phyloP scores from a whole-genome alignment of 2,888 invertebrate genomes.

The Tetragonisca angustula region DNA sequence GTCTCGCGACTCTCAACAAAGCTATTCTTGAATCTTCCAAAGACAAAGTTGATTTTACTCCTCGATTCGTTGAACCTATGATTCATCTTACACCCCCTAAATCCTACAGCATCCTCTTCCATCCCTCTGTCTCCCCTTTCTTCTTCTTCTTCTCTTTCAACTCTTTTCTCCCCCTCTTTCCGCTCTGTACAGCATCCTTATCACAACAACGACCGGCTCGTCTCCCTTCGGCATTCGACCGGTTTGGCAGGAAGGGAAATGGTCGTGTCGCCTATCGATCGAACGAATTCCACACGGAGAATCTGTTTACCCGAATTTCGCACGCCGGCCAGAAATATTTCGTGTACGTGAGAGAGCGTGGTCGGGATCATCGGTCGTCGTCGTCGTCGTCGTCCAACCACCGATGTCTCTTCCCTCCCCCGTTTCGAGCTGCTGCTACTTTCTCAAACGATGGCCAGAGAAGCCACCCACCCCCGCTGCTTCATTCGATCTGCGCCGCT shows the following conservation, averaged over 20 bases:
- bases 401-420: background rate
- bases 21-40: background rate
- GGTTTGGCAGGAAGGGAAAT: slow-evolving; percentile 34
- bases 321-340: slow-evolving; percentile 52
- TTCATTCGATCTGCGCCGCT: background rate
- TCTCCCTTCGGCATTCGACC: slow-evolving; percentile 36
- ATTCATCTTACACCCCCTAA: too few species aligned
- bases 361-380: slow-evolving; percentile 3
- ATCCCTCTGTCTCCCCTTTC: background rate
- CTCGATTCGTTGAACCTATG: background rate
- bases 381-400: slow-evolving; percentile 8
- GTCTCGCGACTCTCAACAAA: background rate
- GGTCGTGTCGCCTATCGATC: slow-evolving; percentile 64
- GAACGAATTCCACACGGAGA: slow-evolving; percentile 62
- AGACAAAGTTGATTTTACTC: background rate
- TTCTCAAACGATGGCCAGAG: slow-evolving; percentile 16
- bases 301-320: slow-evolving; percentile 73
- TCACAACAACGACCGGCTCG: slow-evolving; percentile 32
- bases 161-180: background rate
- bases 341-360: slow-evolving; percentile 50
- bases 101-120: background rate
- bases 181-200: slow-evolving; percentile 21
- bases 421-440: background rate
- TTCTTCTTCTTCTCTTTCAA: background rate
- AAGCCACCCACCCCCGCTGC: background rate